Evolutionary conservation across 2,888 invertebrate species (phyloP), one percentile per base, ranked within the genome.

Genomic region (Agrotis puta): DNA sequence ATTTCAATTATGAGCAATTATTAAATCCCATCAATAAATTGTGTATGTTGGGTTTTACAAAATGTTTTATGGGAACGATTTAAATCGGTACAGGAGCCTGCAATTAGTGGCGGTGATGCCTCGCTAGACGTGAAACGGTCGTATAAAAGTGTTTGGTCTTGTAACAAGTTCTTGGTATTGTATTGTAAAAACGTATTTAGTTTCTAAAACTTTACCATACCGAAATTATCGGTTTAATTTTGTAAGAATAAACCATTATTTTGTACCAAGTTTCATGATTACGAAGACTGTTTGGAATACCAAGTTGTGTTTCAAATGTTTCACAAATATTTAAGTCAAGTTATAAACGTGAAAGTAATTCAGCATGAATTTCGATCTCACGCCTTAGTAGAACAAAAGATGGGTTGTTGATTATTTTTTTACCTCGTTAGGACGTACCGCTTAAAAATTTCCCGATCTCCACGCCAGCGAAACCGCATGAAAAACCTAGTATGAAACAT

Each of bases 1-100:
- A 86, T 90, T 92, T 92, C 91, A 92, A 93, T 92, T 92, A 90
- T 82, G 87, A 88, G 89, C 90, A 91, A 92, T 92, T 89, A 92
- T 89, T 88, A 87, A 88, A 89, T 88, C 85, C 87, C 82, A 83
- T 82, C 85, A 84, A 91, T 92, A 92, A 92, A 92, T 92, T 87
- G 79, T 86, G 74, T 67, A 71, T 74, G 82, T 77, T 83, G 83
- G 85, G 72, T 87, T 85, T 86, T 79, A 79, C 76, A 82, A 81
- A 79, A 86, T 89, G 79, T 84, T 89, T 89, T 90, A 88, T 85
- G 77, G 76, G 75, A 66, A 85, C 82, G 85, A 91, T 91, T 90
- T 86, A 88, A 88, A 88, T 88, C 88, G 85, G 84, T 87, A 88
- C 89, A 76, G 88, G 81, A 89, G 89, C 88, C 84, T 83, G 82